Evolutionary conservation across 2,113 vertebrate species (phyloP), one percentile per base, ranked within the genome.

Genomic region (Perognathus longimembris): DNA sequence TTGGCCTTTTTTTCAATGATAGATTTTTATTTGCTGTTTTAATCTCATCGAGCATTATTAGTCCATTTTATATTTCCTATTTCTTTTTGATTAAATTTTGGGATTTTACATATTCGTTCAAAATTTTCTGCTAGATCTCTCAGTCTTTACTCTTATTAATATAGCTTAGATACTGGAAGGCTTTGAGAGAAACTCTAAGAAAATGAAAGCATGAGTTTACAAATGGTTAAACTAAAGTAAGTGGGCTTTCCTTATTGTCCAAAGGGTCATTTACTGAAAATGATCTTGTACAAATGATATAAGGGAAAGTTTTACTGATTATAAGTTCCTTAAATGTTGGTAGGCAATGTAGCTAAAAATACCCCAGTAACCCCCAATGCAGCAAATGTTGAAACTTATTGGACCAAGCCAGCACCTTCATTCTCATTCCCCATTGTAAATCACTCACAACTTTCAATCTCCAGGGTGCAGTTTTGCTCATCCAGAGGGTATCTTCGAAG

Each of bases 371-470:
- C 32, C 38, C 45, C 80, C 45, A 74, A 77, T 42, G 90, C 28
- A 78, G n/a, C 6, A 20, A 54, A 45, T 70, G 40, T 21, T 76
- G 88, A 64, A 32, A 77, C 67, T 92, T 84, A 84, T 28, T 82
- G 67, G 20, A 34, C 67, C 61, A 90, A 78, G 63, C 36, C 73
- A 84, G 80, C 45, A 26, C 84, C n/a, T 9, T 66, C 67, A 85
- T 88, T 96, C 92, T 94, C 81, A 59, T 92, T 93, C 78, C 96
- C 95, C 86, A 61, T 40, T 50, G 30, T 93, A 91, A 93, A 45
- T 42, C 95, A 99, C 99, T 99, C 95, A 99, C 99, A 99, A 45
- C 99, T 99, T 97, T 99, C 99, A 87, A 99, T 99, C 97, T 99
- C 99, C 97, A 99, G 95, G 12, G 99, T 99, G 97, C 99, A 99